phyloP scores from a whole-genome alignment of 2,888 invertebrate genomes.

The Suillia variegata region DNA sequence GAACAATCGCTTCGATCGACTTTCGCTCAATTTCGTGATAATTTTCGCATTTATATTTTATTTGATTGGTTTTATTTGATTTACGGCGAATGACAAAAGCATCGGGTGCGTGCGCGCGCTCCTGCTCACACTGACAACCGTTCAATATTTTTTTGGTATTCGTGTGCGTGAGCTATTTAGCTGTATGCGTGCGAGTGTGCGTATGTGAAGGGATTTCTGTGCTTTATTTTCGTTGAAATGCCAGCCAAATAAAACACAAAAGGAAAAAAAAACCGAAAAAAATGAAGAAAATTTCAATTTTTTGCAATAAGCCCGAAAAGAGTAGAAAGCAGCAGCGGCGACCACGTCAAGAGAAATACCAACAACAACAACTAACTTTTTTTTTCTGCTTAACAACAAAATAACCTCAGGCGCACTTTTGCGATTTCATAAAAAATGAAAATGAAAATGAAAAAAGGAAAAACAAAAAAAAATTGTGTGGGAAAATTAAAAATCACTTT shows the following conservation, averaged over 20 bases:
- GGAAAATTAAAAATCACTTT: conserved; percentile 6
- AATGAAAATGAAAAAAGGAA: too few relatives aligned
- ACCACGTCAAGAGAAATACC: conserved; percentile 9
- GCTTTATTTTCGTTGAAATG: conserved; percentile 2
- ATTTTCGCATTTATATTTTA: neutral
- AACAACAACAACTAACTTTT: too few relatives aligned
- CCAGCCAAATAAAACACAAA: conserved; percentile 7
- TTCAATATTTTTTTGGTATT: too few relatives aligned
- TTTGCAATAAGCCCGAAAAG: conserved; percentile 32
- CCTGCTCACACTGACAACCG: neutral
- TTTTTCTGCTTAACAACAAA: conserved; percentile 32
- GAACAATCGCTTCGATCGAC: neutral
- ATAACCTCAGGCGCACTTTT: conserved; percentile 38
- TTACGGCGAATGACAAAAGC: neutral
- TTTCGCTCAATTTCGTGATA: neutral
- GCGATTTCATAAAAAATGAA: conserved; percentile 33
- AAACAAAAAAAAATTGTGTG: too few relatives aligned
- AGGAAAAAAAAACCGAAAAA: neutral
- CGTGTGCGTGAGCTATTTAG: too few relatives aligned
- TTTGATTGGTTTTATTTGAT: conserved; percentile 5
- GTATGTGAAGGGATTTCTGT: too few relatives aligned
- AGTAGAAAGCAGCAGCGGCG: neutral
- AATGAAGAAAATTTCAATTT: conserved; percentile 41
- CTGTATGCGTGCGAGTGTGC: too few relatives aligned
- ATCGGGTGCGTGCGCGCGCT: too few relatives aligned